Base-by-base conservation (phyloP, 2,113 vertebrate genomes). In the Oncorhynchus nerka region DNA sequence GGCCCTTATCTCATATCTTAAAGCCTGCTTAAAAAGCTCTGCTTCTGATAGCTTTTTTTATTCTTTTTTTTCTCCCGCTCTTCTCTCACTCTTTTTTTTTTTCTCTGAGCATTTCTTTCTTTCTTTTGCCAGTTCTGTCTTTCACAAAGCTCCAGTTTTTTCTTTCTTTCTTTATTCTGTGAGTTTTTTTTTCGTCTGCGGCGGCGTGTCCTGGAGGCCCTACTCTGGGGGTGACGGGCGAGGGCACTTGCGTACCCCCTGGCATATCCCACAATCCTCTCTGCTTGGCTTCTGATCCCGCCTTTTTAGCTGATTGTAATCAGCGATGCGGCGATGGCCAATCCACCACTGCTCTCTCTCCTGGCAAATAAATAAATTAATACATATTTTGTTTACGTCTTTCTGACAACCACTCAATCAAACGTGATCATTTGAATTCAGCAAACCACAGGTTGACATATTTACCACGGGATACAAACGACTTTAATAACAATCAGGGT, bases 381-480 rank as follows among this genome's bases (percentile, higher is more conserved):
- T 62, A 81, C 68, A 81, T 59, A 61, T 71, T 70, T 74, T 78
- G 74, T 84, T 80, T 78, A 71, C 57, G 26, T 16, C 75, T 75
- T 68, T 68, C 8, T 83, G 86, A 85, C 87, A 88, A 84, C 75
- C 59, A 61, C 83, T 89, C 87, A 76, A 81, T 87, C 84, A 79
- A 59, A 66, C 51, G n/a, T 71, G 68, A 76, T 83, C 77, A 79
- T 85, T 81, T 65, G 70, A 79, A 83, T 86, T 68, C 81, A 76
- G 16, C 49, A 4, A 51, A 1, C 0, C 77, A 68, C 68, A 78
- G 71, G 75, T 79, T 78, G 77, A 79, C 80, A 73, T 85, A 48
- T 79, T 65, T 72, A 72, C 67, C 62, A 71, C 74, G 2, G 74
- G 76, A 59, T 70, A 64, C 61, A 57, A 72, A 67, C 70, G 45